Evolutionary conservation across 2,113 vertebrate genomes (phyloP), one percentile per base, ranked within the genome.

Genomic region (Acinonyx jubatus): DNA sequence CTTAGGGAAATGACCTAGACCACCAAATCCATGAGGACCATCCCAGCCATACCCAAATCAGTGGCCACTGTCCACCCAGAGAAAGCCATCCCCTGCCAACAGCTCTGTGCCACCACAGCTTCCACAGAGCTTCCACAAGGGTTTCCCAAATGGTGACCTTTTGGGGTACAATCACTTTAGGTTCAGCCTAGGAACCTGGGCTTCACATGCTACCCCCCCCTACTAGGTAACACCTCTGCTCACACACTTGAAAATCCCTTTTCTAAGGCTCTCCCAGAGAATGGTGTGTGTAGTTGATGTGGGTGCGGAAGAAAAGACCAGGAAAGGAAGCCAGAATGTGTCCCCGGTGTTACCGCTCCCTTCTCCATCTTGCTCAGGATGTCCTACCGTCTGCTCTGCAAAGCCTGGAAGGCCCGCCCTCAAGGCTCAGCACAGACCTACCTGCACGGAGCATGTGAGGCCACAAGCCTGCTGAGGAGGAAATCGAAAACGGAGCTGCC

Each of bases 81-180:
- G 1, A 2, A 25, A 0, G 8, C 7, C 7, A 3, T 3, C 38
- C 48, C 38, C 21, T 21, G 18, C 11, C 14, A 31, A 21, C 1
- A 45, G 74, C 16, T 1, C 21, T 6, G 8, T 1, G 3, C 25
- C 38, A 9, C 27, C 61, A 5, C 29, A 38, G 69, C 16, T 33
- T 57, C 19, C 71, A 31, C 1, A 5, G 1, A 23, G 45, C 13
- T 11, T 57, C 9, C 6, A 31, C 7, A 33, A n/a, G 45, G 0
- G 0, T 57, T 27, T 86, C 68, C 52, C 85, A 74, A 66, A 74
- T 7, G 19, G 63, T 0, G 57, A 50, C 80, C 88, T 78, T 45
- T 25, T 23, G 6, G 38, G 73, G 79, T 23, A 27, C 21, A 23
- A 31, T 13, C 4, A 11, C 14, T 48, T 69, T 27, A 65, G 7